Base-by-base conservation (phyloP, 2,797 vertebrate species). In the Cossypha caffra region DNA sequence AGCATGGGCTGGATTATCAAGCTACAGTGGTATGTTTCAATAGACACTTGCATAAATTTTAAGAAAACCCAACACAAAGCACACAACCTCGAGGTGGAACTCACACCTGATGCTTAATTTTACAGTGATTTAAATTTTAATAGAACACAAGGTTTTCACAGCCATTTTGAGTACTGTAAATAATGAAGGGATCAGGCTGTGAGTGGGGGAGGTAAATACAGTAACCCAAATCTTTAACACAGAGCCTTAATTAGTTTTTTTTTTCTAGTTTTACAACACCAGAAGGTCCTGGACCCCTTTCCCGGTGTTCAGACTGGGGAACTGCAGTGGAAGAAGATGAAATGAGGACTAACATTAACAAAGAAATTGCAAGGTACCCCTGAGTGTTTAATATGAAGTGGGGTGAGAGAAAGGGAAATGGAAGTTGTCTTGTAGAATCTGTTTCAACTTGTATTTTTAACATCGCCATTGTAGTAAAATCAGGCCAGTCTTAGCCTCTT, bases 241-340 rank as follows among this genome's bases (percentile, higher is more conserved):
- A n/a, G 24, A 40, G 10, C 33, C 11, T 40, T 77, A 6, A 7
- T 52, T n/a, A n/a, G n/a, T n/a, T n/a, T 52, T 12, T 31, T 3
- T 55, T 62, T 71, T 89, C n/a, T 93, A 99, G 99, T 83, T 99
- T 99, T 77, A 99, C 98, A 67, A 99, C 99, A 57, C 99, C 99
- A 51, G 98, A 99, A 94, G 98, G 98, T 59, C 98, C 97, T 19
- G 98, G 98, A 21, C 98, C 98, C 16, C 81, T 90, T 35, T 95
- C 98, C n/a, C 95, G 98, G 16, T 98, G 98, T 82, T 96, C 94
- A 45, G 98, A 98, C 52, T 99, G 99, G 99, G 98, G 97, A 17
- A 98, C 97, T 69, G 98, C 98, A n/a, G 98, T 99, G 55, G 99
- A 99, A 93, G 98, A 98, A 62, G 98, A 98, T 57, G 99, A 99